These are phyloP conservation scores for Garra rufa DNA, from an alignment of 2,113 vertebrate species.

Conservation along the genomic window DNA sequence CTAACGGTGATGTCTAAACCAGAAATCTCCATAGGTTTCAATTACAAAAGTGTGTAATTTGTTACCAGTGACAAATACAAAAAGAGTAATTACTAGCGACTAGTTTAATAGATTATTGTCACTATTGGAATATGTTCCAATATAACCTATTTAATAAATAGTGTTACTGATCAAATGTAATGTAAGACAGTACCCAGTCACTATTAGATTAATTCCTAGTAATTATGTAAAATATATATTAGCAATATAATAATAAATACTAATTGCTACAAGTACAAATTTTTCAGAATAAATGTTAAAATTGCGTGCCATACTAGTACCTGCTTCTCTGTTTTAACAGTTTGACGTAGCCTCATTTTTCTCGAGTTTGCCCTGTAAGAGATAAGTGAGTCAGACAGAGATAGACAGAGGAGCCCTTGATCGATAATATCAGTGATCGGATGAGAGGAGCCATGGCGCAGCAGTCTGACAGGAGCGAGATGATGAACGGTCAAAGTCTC, in stretches of 20 bases:
- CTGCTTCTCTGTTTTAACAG: constrained; percentile 16
- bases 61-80: background rate
- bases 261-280: background rate
- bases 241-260: background rate
- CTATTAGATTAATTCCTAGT: background rate
- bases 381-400: constrained; percentile 34
- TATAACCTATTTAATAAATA: background rate
- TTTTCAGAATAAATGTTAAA: background rate
- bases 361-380: constrained; percentile 27
- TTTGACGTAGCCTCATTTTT: background rate
- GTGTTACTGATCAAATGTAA: background rate
- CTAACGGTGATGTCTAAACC: background rate
- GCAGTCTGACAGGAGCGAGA: constrained; percentile 36
- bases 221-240: background rate
- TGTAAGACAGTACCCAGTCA: background rate
- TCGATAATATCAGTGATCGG: constrained; percentile 43
- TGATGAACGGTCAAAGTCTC: constrained; percentile 38
- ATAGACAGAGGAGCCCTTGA: constrained; percentile 13
- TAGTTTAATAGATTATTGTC: background rate
- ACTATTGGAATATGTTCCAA: background rate
- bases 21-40: background rate
- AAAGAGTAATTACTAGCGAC: background rate
- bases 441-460: constrained; percentile 45
- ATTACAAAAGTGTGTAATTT: background rate
- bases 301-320: constrained; percentile 17